Evolutionary conservation across 1,140 invertebrate genomes (phyloP), one percentile per base, ranked within the genome.

Genomic region (Drosophila ogumai): DNA sequence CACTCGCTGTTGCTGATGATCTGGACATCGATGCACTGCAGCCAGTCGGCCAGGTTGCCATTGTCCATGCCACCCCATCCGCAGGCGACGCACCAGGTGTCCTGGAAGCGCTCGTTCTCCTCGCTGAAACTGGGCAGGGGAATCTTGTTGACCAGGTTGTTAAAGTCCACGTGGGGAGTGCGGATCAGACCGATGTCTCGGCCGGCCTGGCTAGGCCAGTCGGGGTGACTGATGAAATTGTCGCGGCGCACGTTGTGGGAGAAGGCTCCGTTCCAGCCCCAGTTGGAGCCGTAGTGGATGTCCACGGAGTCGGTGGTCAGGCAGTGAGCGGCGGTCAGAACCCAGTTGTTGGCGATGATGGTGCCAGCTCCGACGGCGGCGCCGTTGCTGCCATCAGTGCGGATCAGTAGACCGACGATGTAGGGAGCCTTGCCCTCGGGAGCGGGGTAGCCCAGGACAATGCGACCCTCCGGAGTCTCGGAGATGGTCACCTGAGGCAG

Each of bases 241-340:
- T 76, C 28, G 1, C 56, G 76, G 9, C 84, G 46, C 7, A 91
- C 82, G 5, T 49, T 55, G 15, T 82, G 72, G 10, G 19, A 49
- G 43, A 41, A 74, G 17, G 64, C 66, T 0, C 82, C 75, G 8
- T 47, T 66, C 32, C 79, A 75, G 15, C 64, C 68, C 38, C 63
- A 49, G 17, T 81, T 88, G 10, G 90, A 84, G 17, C 90, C 90
- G n/a, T 90, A 88, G 46, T 91, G 55, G 28, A 90, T 77, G 19
- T 75, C 78, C 25, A 73, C 86, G 38, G 61, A 73, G 52, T 86
- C 52, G 6, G 60, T 63, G 36, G 60, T 59, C 17, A 82, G 47
- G 63, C 95, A 95, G 76, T 96, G 95, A 7, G 94, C 95, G 4
- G 95, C 94, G 5, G 94, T 94, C 40, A 95, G 69, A 0, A 95